Evolutionary conservation across 1,140 invertebrate species (phyloP), one percentile per base, ranked within the genome.

Genomic region (Acromyrmex echinatior): DNA sequence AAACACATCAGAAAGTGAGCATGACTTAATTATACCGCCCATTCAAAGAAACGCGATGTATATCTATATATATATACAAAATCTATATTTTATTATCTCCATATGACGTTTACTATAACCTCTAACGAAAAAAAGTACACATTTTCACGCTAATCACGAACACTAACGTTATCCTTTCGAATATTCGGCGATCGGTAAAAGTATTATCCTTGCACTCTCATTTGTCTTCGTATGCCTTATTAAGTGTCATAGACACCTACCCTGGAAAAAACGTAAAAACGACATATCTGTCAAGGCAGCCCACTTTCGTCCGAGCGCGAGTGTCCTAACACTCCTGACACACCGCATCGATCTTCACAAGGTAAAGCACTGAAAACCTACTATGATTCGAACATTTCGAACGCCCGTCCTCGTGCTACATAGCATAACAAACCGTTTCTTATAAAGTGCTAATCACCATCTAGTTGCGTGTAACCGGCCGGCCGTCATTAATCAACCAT

Each of bases 291-390:
- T 12, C 70, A 63, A 63, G 39, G 45, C 28, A 7, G 25, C 1
- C 80, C 70, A 76, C 18, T n/a, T 62, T 7, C 56, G 60, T 45
- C 56, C 45, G 28, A 82, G 56, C 16, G 18, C 65, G 31, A 81
- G 21, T 31, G 68, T 74, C 18, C 53, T 73, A 45, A 45, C 39
- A 45, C 39, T 74, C 18, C 49, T 51, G 12, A 82, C 25, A 18
- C 35, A 62, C 68, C 14, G 4, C 80, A 84, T 74, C 56, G 68
- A 62, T 31, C 14, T 12, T 25, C 80, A 7, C 56, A 49, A 74
- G 12, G 25, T 45, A 35, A 74, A 3, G 18, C 39, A 62, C 12
- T 49, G 35, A 39, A 35, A 68, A 49, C 7, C 3, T 25, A 12
- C 66, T 62, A 35, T 21, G 10, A 49, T 56, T 82, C 25, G 65